A percentile compares a stretch with the other conserved stretches of the same genome.
Conservation (phyloP, 1,140 invertebrate genomes). For the Drosophila burlai region DNA sequence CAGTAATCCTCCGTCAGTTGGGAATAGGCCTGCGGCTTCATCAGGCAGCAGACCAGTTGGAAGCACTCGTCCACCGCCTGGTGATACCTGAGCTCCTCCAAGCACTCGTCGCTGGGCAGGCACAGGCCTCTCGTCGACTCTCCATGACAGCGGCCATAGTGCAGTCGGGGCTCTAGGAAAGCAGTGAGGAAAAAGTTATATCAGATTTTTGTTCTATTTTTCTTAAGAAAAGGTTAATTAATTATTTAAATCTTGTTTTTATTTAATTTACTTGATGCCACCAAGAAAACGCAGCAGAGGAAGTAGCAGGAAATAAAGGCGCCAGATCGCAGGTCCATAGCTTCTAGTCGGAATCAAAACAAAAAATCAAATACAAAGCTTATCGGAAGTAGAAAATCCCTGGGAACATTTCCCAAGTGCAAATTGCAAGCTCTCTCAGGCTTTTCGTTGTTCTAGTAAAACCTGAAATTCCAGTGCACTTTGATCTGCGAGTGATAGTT, state of each 20-base stretch:
- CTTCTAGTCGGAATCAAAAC: not conserved
- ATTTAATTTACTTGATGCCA: conserved; percentile 14
- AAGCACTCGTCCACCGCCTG: not conserved
- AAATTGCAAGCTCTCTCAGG: not conserved
- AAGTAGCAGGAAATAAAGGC: not conserved
- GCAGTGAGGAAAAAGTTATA: too few species aligned
- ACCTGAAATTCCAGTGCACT: conserved; percentile 9
- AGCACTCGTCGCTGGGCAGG: conserved; percentile 23
- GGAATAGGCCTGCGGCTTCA: conserved; percentile 4
- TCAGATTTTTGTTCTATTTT: not conserved
- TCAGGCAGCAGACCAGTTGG: conserved; percentile 47
- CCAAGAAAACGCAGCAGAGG: not conserved
- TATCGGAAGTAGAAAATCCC: not conserved
- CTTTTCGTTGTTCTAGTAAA: not conserved
- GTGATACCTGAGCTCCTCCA: not conserved
- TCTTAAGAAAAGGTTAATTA: too few species aligned
- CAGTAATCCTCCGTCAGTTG: conserved; percentile 20
- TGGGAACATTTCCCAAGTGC: conserved; percentile 6
- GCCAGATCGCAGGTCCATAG: conserved; percentile 5
- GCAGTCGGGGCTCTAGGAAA: conserved; percentile 25
- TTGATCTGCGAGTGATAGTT: not conserved
- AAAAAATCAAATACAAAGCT: not conserved
- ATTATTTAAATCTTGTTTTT: not conserved
- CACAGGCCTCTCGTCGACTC: conserved; percentile 26
- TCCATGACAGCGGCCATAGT: conserved; percentile 45